phyloP scores from a whole-genome alignment of 1,140 invertebrate genomes.

The Drosophila asahinai region DNA sequence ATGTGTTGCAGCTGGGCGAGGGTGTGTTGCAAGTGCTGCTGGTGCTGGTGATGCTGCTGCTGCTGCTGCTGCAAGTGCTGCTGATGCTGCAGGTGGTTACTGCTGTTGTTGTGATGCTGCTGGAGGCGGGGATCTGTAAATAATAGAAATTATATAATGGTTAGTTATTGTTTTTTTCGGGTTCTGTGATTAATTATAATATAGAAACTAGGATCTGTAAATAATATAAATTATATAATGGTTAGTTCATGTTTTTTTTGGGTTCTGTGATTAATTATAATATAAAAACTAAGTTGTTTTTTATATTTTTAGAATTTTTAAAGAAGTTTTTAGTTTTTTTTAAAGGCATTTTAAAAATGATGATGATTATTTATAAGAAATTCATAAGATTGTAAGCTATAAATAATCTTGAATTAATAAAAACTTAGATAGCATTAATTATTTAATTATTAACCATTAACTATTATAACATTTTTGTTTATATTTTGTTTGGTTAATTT shows the following conservation, averaged over 20 bases:
- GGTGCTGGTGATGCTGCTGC: conserved; percentile 25
- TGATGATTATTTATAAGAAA: not conserved
- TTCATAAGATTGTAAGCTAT: not conserved
- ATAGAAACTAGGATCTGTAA: conserved; percentile 26
- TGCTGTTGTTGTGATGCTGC: conserved; percentile 5
- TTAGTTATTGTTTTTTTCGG: not conserved
- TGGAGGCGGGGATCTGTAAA: conserved; percentile 35
- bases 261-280: not conserved
- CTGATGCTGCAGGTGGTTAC: conserved; percentile 24
- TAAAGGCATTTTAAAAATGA: too few relatives aligned
- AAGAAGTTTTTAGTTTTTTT: not conserved
- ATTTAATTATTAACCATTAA: too few relatives aligned
- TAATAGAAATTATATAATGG: not conserved
- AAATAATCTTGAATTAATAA: too few relatives aligned
- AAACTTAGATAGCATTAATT: too few relatives aligned
- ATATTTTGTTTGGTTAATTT: too few relatives aligned
- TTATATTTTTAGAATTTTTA: not conserved
- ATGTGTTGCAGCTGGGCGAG: conserved; percentile 35
- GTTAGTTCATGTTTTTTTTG: not conserved
- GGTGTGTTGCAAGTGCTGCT: conserved; percentile 34
- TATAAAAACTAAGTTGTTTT: not conserved
- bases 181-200: not conserved
- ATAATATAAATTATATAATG: not conserved
- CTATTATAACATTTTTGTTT: too few relatives aligned
- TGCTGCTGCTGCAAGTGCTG: conserved; percentile 23